Evolutionary conservation across 2,113 vertebrate genomes (phyloP), one percentile per base, ranked within the genome.

Genomic region (Pipa parva): DNA sequence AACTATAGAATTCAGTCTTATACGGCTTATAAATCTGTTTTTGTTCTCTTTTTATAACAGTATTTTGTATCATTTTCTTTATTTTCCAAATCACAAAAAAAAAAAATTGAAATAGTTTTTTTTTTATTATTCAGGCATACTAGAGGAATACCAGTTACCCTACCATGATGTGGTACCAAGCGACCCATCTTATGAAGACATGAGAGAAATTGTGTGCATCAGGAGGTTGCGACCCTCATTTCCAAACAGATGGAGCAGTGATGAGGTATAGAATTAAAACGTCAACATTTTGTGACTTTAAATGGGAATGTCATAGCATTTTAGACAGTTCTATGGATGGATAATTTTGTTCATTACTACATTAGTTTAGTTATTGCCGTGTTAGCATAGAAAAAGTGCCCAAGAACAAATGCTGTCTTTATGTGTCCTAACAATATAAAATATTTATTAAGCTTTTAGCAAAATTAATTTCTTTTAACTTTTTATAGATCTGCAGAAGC

Each of bases 161-260:
- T 99, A 98, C 57, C 91, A 99, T 0, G 95, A 99, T 68, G 79
- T 92, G 0, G 95, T 98, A 66, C 91, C 94, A 24, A 93, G 86
- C 0, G 95, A 98, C 75, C 96, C 95, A 10, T 97, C 95, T 0
- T 98, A 95, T 0, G 96, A 99, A 79, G 96, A 97, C 84, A 97
- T 99, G 96, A 84, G 94, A 45, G 95, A 99, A 77, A 90, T 92
- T 0, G 95, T 98, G 28, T 97, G 96, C 77, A 89, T 95, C 76
- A 96, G 96, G 81, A 92, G 86, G 48, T 80, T 93, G 3, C 88
- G 96, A 0, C 95, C 96, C 2, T 93, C 95, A 0, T 97, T 99
- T 74, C 95, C 95, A 49, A 97, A 97, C 76, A 87, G 95, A 55
- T 99, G 96, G 96, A 96, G 89, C 72, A 95, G 94, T 1, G 96